Evolutionary conservation across 2,113 vertebrate species (phyloP), one percentile per base, ranked within the genome.

Genomic region (Megaptera novaeangliae): DNA sequence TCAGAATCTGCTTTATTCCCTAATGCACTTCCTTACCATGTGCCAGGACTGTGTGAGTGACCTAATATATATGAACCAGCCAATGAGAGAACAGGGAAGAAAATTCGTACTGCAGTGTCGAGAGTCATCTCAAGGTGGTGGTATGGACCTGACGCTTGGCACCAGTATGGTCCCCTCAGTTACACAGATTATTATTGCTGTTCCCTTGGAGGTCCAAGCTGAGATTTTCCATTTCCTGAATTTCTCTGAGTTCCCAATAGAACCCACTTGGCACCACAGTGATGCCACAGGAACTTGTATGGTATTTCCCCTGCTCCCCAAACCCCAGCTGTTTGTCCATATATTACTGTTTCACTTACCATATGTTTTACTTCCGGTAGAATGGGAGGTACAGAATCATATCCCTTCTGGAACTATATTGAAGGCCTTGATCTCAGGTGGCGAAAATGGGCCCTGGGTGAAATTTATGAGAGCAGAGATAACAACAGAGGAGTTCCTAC

Each of bases 391-490:
- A 34, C 94, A 0, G 92, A 98, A 98, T 66, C 96, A 63, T 8
- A 31, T 99, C 92, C 99, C 98, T 74, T 75, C 97, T 0, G 98
- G 99, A 95, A 99, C 98, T 3, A 66, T 99, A 80, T 72, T 97
- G 66, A 98, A 95, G 96, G 99, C 98, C 52, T 55, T 99, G 0
- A 72, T 91, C 31, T 95, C 93, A 5, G 98, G 98, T 74, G 99
- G 98, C 1, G 95, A 98, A 41, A 95, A 63, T 2, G 98, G 98
- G n/a, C 98, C 97, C 57, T 99, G 98, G 96, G 98, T 97, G 89
- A 98, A 95, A 88, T 99, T 99, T 95, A 97, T 98, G 98, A 98
- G 98, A 98, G 99, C 99, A 98, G 98, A 99, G 97, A 97, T 99
- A 96, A 98, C 98, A 1, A 31, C 94, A 25, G 97, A 98, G 59